Evolutionary conservation across 2,797 vertebrate species (phyloP).

Genomic region (Avahi laniger): DNA sequence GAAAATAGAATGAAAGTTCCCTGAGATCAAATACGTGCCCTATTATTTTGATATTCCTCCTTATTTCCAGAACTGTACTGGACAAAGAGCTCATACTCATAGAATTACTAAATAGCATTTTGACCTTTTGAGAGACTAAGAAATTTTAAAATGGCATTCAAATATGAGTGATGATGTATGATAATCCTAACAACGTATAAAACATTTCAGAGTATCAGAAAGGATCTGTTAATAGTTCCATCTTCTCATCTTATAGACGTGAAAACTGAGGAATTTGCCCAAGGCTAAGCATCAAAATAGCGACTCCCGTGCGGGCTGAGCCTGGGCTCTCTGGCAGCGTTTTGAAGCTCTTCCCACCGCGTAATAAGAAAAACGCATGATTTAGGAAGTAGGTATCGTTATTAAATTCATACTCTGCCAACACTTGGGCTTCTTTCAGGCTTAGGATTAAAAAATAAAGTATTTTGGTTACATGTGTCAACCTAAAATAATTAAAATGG

Average conservation of each 20-base stretch:
- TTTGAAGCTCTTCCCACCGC: neutral
- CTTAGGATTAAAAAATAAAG: neutral
- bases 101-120: neutral
- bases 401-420: neutral
- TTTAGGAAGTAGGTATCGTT: neutral
- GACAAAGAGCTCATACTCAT: neutral
- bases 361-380: neutral
- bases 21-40: neutral
- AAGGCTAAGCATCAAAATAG: neutral
- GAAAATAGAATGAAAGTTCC: neutral
- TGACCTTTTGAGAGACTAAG: neutral
- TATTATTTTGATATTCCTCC: neutral
- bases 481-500: neutral
- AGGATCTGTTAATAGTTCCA: neutral
- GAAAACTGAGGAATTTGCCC: neutral
- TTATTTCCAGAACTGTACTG: neutral
- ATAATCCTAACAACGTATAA: neutral
- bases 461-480: neutral
- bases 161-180: neutral
- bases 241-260: neutral
- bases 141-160: neutral
- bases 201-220: neutral
- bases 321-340: neutral
- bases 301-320: neutral
- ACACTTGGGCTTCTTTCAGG: neutral